Evolutionary conservation across 37 sponge, comb jelly and placozoan genomes (phyloP), one percentile per base, ranked within the genome.

Genomic region (Geodia barretti): DNA sequence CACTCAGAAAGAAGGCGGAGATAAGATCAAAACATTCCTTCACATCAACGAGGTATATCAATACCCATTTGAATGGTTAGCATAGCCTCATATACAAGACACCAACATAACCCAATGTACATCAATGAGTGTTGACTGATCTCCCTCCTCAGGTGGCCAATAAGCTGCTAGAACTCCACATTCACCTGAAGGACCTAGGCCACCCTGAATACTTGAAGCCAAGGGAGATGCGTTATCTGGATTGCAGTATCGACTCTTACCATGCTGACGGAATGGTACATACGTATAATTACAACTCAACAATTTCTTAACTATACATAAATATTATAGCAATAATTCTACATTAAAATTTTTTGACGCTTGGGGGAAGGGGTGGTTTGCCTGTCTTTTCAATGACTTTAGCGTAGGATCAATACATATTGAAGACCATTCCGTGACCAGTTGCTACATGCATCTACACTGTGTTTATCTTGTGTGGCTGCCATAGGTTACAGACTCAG

Each of bases 1-100:
- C 39, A 72, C 70, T 4, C 88, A 86, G 43, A 84, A 80, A 60
- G 92, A 87, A 33, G 87, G 79, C 39, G 88, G 83, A 60, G 81
- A 84, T 40, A 72, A 75, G 32, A 84, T 81, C 23, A 84, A 87
- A 43, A 73, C 72, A 25, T 88, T 88, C 61, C 64, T 83, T 21
- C 89, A 83, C 62, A 20, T 88, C 32, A 88, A 63, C 65, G 62
- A 77, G 72, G 89, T 88, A 40, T 14, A 60, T 4, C 26, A 23
- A 59, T 19, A 59, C 60, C 19, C 60, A 59, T 19, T 59, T 14
- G 14, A 59, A 21, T 21, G 3, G 4, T 69, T 29, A 36, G 3
- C 4, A 36, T 29, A 3, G 23, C 36, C 32, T 30, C 70, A 69
- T 29, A 5, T 47, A 47, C 54, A 17, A 47, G 11, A 47, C 14